phyloP scores from a whole-genome alignment of 1,140 invertebrate species.

The Bombus soroeensis region DNA sequence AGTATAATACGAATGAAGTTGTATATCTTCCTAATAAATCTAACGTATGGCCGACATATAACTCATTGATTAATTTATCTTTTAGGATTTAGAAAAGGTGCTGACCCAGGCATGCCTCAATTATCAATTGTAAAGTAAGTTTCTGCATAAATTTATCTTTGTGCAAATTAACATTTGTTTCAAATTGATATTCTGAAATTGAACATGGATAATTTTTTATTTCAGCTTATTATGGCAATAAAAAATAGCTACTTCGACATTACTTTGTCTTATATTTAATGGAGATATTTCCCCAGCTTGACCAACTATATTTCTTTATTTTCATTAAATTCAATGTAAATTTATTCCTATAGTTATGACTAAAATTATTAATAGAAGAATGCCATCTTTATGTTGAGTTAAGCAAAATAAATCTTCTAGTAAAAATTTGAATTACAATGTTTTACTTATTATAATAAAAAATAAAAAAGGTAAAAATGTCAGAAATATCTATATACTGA shows the following conservation, averaged over 20 bases:
- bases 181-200: background rate
- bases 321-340: slow-evolving; percentile 1
- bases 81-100: slow-evolving; percentile 85
- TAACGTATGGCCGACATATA: background rate
- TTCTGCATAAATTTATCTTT: slow-evolving; percentile 15
- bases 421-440: background rate
- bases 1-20: background rate
- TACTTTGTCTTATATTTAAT: background rate
- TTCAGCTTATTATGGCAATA: slow-evolving; percentile 83
- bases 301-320: background rate
- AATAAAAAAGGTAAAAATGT: background rate
- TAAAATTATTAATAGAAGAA: slow-evolving; percentile 15
- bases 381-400: background rate
- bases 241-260: slow-evolving; percentile 23
- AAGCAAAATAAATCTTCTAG: slow-evolving; percentile 10
- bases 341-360: background rate
- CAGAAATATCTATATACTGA: background rate
- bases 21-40: background rate
- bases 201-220: slow-evolving; percentile 54
- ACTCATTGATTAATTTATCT: slow-evolving; percentile 51
- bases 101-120: slow-evolving; percentile 86
- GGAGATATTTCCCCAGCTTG: background rate
- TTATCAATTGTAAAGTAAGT: slow-evolving; percentile 84
- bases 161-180: background rate
- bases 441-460: background rate